Base-by-base conservation (phyloP, 2,888 invertebrate species). In the Carterocephalus palaemon region DNA sequence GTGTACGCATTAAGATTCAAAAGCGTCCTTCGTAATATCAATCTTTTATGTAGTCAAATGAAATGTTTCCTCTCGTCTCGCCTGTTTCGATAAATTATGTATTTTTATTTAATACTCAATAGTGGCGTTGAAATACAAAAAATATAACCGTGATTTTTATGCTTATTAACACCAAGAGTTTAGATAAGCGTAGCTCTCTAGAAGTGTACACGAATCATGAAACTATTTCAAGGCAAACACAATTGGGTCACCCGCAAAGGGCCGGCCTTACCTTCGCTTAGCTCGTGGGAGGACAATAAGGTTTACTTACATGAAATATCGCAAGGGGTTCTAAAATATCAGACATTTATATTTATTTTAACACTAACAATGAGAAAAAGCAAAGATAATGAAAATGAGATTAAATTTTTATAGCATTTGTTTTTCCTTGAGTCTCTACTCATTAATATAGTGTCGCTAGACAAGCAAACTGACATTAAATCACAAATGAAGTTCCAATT, bases 141-240 rank as follows among this genome's bases (percentile, higher is more conserved):
- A 8, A 19, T 9, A 29, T 20, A 39, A 28, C 26, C 8, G 19
- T 19, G 24, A 33, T 41, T 33, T 26, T 4, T 33, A n/a, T 17
- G 2, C 15, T 13, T 34, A 16, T 13, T 34, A n/a, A 36, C 22
- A n/a, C 28, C 28, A 66, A 70, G 68, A 69, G 70, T 71, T 72
- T 62, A 75, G 75, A 77, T 75, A 78, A 74, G 67, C 72, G 67
- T 59, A 54, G 45, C 53, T 56, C 37, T 29, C 26, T 37, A 23
- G 13, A 36, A 29, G 36, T 36, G 59, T 62, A 70, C 65, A 75
- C 76, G 71, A 75, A 81, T 81, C 77, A 76, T 79, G 75, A 78
- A 81, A 80, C 79, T 81, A 82, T 84, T 84, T 73, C 85, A 85
- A 84, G 84, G 83, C 75, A 68, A 83, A 57, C 72, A 66, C 75